Evolutionary conservation across 2,113 vertebrate species (phyloP).

Genomic region (Etheostoma spectabile): DNA sequence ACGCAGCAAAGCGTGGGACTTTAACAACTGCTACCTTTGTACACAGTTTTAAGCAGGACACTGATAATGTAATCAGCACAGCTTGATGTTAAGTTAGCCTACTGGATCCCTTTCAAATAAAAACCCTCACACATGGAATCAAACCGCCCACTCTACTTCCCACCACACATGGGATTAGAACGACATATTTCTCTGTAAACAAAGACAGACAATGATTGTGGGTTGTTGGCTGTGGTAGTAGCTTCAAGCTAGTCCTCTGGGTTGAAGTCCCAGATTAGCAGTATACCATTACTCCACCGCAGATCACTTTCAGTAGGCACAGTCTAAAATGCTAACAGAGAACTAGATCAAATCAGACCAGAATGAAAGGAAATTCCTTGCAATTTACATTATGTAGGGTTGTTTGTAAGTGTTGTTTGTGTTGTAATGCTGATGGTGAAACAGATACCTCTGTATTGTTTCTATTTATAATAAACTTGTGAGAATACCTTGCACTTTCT

Average conservation of each 20-base stretch:
- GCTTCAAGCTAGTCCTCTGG: slow-evolving; percentile 66
- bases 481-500: not conserved
- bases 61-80: slow-evolving; percentile 55
- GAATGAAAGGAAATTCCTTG: slow-evolving; percentile 9
- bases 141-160: slow-evolving; percentile 69
- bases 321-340: slow-evolving; percentile 14
- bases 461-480: not conserved
- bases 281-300: slow-evolving; percentile 32
- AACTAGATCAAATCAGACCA: slow-evolving; percentile 20
- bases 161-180: slow-evolving; percentile 73
- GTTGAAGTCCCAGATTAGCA: slow-evolving; percentile 69
- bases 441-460: not conserved
- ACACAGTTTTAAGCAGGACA: slow-evolving; percentile 52
- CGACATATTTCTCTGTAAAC: slow-evolving; percentile 71
- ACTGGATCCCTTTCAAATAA: slow-evolving; percentile 52
- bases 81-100: slow-evolving; percentile 54
- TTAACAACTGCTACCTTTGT: slow-evolving; percentile 42
- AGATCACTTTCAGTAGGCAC: slow-evolving; percentile 35
- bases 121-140: slow-evolving; percentile 64
- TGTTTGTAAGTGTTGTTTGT: slow-evolving; percentile 8
- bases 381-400: not conserved
- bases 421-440: not conserved
- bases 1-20: slow-evolving; percentile 37
- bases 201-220: slow-evolving; percentile 75
- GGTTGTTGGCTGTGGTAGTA: slow-evolving; percentile 64